These are phyloP conservation scores for Steinernema khuongi DNA, from an alignment of 1,140 invertebrate species.

Conservation along the genomic window DNA sequence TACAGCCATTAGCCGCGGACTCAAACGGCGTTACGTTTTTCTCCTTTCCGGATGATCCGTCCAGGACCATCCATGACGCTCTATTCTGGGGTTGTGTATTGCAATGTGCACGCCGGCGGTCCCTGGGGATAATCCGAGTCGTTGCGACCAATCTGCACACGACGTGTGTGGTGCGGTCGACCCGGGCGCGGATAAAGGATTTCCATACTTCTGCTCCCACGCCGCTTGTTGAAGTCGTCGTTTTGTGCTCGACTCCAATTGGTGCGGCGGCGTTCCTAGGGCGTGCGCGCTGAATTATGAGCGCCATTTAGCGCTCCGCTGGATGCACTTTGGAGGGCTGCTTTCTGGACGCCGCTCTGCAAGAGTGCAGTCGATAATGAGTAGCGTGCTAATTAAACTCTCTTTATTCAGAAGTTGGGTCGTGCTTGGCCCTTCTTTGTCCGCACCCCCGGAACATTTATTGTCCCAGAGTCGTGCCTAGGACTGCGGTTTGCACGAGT, in stretches of 20 bases:
- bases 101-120: not conserved
- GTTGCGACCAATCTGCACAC: not conserved
- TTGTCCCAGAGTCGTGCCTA: no score
- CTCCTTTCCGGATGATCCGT: not conserved
- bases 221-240: not conserved
- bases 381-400: no score
- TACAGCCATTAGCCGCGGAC: no score
- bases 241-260: not conserved
- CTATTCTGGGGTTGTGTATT: not conserved
- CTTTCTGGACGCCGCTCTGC: no score
- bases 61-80: not conserved
- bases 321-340: not conserved
- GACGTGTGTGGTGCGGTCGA: not conserved
- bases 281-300: not conserved
- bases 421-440: no score
- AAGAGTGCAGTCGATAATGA: no score
- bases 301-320: not conserved
- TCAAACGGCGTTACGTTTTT: not conserved
- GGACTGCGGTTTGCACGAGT: no score
- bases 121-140: not conserved
- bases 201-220: not conserved
- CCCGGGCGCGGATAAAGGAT: not conserved
- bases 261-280: not conserved
- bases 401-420: no score
- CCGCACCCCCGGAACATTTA: no score